A percentile compares a stretch with the other conserved stretches of the same genome.
Evolutionary conservation across 2,888 invertebrate genomes (phyloP).

Genomic region (Cenopis cana): DNA sequence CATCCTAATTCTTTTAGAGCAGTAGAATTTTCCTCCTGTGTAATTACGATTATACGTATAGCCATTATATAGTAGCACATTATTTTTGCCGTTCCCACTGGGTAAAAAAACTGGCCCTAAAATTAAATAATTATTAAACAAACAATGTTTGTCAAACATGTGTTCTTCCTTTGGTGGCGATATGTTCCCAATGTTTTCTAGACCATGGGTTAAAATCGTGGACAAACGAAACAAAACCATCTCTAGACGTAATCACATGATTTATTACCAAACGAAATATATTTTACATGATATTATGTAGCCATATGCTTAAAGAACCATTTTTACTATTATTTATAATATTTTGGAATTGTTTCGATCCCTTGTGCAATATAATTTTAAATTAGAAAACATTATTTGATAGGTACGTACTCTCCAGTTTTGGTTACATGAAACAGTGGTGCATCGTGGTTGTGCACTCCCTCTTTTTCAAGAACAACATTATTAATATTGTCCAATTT

Average conservation of each 20-base stretch:
- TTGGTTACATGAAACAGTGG: conserved; percentile 18
- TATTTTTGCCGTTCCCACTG: conserved; percentile 7
- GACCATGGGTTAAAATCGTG: background rate
- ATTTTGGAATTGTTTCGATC: no score
- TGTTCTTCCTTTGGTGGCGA: background rate
- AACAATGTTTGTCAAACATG: background rate
- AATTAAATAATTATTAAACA: background rate
- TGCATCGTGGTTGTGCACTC: conserved; percentile 38
- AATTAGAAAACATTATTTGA: background rate
- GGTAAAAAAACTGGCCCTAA: conserved; percentile 17
- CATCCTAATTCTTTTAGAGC: conserved; percentile 48
- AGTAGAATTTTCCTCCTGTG: conserved; percentile 50
- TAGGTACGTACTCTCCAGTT: conserved; percentile 7
- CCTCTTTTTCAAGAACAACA: background rate
- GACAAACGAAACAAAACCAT: background rate
- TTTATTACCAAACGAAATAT: no score
- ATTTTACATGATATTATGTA: no score
- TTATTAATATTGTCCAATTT: conserved; percentile 8
- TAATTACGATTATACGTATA: conserved; percentile 52
- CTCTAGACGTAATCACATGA: background rate
- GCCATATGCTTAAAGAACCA: no score
- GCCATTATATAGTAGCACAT: conserved; percentile 45
- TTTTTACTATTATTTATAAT: no score
- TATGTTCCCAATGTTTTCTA: background rate
- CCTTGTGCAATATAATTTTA: background rate